Percentiles rank a stretch among this genome's conserved stretches.
phyloP scores from a whole-genome alignment of 2,113 vertebrate species.

The Chloropsis hardwickii region DNA sequence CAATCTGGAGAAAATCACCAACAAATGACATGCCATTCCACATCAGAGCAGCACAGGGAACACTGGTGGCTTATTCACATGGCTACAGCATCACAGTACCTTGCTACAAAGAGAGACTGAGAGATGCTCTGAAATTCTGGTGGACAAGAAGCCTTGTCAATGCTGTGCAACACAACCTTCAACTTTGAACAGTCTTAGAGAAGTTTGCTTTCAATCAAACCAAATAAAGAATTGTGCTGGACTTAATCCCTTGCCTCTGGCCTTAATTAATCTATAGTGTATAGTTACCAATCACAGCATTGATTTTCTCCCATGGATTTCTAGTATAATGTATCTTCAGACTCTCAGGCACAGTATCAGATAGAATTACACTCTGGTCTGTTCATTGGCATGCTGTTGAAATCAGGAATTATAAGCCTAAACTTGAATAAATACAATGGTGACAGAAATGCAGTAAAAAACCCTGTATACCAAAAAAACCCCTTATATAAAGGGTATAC shows the following conservation, averaged over 20 bases:
- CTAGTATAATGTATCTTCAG: background rate
- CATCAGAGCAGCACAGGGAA: background rate
- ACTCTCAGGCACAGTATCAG: background rate
- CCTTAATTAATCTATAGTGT: slow-evolving; percentile 20
- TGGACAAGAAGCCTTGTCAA: background rate
- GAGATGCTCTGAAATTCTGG: background rate
- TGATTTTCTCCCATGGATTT: background rate
- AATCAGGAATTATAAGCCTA: background rate
- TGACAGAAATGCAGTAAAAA: background rate
- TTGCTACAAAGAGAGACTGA: background rate
- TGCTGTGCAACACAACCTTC: background rate
- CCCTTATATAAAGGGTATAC: background rate
- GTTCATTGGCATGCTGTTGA: background rate
- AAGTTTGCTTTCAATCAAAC: slow-evolving; percentile 21
- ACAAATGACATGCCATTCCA: background rate
- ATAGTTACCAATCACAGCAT: background rate
- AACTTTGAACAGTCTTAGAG: background rate
- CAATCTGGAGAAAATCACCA: background rate
- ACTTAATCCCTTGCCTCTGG: slow-evolving; percentile 30
- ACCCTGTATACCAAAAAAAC: accelerated
- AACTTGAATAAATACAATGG: background rate
- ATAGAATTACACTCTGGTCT: background rate
- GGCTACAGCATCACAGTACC: background rate
- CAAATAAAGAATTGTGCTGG: background rate
- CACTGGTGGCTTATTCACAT: background rate